These are phyloP conservation scores for Protosalanx chinensis DNA, from an alignment of 2,797 vertebrate species.

Conservation along the genomic window DNA sequence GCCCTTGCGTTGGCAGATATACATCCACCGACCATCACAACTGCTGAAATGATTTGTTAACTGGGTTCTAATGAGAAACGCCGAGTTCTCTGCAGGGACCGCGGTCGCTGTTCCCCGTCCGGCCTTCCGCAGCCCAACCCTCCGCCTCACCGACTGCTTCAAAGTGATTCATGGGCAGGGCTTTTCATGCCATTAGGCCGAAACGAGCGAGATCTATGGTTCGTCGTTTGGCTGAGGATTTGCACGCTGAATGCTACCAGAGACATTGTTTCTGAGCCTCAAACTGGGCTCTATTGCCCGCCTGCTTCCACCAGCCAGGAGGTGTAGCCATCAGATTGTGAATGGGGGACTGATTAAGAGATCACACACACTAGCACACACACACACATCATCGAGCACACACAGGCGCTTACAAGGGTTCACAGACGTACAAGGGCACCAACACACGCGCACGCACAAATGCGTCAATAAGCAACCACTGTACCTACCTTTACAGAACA, in stretches of 20 bases:
- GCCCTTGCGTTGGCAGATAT: conserved; percentile 7
- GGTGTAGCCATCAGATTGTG: neutral
- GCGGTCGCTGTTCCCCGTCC: neutral
- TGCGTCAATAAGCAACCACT: neutral
- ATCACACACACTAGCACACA: neutral
- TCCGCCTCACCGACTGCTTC: neutral
- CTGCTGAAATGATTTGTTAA: conserved; percentile 2
- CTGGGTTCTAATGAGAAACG: neutral
- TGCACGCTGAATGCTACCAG: neutral
- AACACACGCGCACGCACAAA: conserved; percentile 12
- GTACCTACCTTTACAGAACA: neutral
- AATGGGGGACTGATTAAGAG: neutral
- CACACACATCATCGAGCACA: neutral
- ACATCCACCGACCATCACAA: conserved; percentile 4
- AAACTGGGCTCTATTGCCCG: neutral
- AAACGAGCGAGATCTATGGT: conserved; percentile 2
- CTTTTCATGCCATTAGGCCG: neutral
- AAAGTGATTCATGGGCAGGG: no score
- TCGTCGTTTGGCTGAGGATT: neutral
- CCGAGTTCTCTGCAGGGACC: neutral
- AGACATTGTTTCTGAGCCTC: neutral
- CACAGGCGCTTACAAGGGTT: conserved; percentile 4
- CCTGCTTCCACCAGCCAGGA: neutral
- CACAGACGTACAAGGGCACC: neutral
- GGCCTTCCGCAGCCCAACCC: neutral